Evolutionary conservation across 2,888 invertebrate genomes (phyloP), one percentile per base, ranked within the genome.

Genomic region (Euspilapteryx auroguttella): DNA sequence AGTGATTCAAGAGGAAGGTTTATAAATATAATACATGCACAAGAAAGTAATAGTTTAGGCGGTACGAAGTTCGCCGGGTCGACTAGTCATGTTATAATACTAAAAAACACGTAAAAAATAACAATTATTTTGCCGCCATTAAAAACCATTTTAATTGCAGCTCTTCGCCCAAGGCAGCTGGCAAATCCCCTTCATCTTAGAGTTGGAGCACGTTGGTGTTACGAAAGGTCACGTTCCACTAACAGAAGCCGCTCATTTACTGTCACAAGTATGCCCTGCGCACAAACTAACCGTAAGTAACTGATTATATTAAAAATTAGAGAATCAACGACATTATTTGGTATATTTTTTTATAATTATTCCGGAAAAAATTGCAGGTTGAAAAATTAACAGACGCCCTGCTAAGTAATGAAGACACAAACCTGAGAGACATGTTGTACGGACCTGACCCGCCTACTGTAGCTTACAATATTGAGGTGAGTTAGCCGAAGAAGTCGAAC

Each of bases 171-270:
- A 87, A 65, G 85, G 88, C 42, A 79, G 85, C 23, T 81, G 85
- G 52, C 88, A 89, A 48, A 80, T 85, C 21, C 85, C 85, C 33
- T 92, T 91, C 56, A 87, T 91, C 55, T 80, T 90, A 49, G 90
- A 93, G 56, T 69, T 96, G 42, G 90, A 93, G 44, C 93, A 94
- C 55, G 68, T 94, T 41, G 96, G 95, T 24, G 89, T 92, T 48
- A 82, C 83, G 29, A 79, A 94, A 44, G 83, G 85, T 38, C 87
- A 91, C 47, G 81, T 87, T 11, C 84, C 85, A 31, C 69, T 97
- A 37, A 81, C 92, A 22, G 95, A 96, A 49, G 89, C 89, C 23
- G 89, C 89, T 2, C 82, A 91, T 42, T 79, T 84, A 31, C 78
- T 94, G 13, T 78, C 92, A 24, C 86, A 87, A 53, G 77, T 91